Percentiles rank a stretch among this genome's conserved stretches.
Evolutionary conservation across 2,113 vertebrate genomes (phyloP).

Genomic region (Microtus montanus): DNA sequence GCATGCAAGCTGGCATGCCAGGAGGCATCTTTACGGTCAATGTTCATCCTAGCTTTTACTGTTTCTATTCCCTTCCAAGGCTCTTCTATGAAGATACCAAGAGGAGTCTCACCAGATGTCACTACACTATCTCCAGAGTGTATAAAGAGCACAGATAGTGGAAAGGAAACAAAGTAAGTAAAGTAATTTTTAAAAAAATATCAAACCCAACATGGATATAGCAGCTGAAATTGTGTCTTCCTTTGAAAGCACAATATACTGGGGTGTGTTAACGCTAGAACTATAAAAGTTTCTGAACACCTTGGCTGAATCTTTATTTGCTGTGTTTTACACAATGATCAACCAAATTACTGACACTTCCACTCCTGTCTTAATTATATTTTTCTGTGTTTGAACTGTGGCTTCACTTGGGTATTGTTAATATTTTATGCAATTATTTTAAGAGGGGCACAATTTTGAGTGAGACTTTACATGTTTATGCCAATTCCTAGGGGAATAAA

Average conservation of each 20-base stretch:
- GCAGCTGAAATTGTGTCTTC: neutral
- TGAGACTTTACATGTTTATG: conserved; percentile 38
- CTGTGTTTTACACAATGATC: neutral
- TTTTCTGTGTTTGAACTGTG: conserved; percentile 33
- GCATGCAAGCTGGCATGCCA: neutral
- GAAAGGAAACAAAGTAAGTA: conserved; percentile 29
- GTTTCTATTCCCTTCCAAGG: neutral
- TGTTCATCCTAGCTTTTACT: neutral
- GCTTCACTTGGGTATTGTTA: neutral
- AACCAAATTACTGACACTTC: neutral
- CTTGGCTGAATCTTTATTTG: neutral
- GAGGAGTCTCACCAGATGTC: neutral
- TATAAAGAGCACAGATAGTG: neutral
- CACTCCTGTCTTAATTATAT: conserved; percentile 47
- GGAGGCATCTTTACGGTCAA: neutral
- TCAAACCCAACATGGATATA: neutral
- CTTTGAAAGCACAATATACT: conserved; percentile 1
- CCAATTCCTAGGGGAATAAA: conserved; percentile 32
- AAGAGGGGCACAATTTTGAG: conserved; percentile 44
- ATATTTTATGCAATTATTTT: conserved; percentile 10
- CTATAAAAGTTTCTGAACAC: neutral
- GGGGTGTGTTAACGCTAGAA: neutral
- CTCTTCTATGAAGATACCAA: neutral
- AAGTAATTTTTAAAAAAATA: neutral
- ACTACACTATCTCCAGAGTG: neutral